These are phyloP conservation scores for Zosterops japonicus DNA, from an alignment of 2,113 vertebrate species.

Conservation along the genomic window DNA sequence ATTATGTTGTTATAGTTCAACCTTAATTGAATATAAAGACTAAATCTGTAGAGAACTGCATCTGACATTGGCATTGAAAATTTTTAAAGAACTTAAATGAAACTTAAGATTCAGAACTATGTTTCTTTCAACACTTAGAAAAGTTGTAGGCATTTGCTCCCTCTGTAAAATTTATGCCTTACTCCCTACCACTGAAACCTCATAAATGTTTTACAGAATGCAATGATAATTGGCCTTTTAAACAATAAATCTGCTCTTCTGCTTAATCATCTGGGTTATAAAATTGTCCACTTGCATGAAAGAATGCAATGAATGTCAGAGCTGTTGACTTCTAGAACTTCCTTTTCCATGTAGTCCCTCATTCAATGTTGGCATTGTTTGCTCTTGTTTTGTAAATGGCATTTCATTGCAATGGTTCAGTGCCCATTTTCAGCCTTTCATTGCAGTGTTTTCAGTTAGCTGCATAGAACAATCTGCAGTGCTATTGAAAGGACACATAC, in stretches of 20 bases:
- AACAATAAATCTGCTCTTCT: not conserved
- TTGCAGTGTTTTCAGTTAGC: not conserved
- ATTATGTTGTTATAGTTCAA: not conserved
- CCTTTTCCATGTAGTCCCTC: not conserved
- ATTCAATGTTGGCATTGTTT: constrained; percentile 56
- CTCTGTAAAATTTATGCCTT: not conserved
- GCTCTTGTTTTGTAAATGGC: constrained; percentile 34
- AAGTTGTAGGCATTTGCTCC: not conserved
- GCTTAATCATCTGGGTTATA: constrained; percentile 11
- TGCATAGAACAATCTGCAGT: not conserved
- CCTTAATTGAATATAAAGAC: not conserved
- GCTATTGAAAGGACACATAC: not conserved
- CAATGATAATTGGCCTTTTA: not conserved
- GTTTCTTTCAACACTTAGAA: not conserved
- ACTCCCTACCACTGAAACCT: not conserved
- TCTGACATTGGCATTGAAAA: not conserved
- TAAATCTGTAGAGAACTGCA: not conserved
- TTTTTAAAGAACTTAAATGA: not conserved
- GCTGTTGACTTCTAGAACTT: constrained; percentile 49
- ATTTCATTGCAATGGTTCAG: constrained; percentile 32
- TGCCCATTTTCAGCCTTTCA: constrained; percentile 28
- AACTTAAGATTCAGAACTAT: not conserved
- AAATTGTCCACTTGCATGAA: constrained; percentile 27
- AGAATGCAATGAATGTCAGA: constrained; percentile 49
- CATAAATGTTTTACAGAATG: not conserved